Conservation (phyloP, 2,113 vertebrate species). For the Scolopax mira region DNA sequence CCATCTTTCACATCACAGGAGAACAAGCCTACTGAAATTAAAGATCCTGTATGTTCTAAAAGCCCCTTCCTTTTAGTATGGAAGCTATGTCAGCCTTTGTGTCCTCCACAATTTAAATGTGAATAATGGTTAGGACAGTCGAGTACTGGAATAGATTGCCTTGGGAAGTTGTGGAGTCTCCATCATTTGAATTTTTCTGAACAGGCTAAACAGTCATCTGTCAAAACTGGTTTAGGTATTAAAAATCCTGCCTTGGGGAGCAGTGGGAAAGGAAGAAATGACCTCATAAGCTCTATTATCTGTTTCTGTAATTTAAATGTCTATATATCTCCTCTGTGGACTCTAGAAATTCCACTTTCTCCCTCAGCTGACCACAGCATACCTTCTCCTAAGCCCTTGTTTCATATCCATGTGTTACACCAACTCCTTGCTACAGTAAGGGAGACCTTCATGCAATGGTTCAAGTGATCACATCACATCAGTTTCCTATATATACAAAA, state of each 20-base stretch:
- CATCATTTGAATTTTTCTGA: conserved; percentile 1
- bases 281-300: background rate
- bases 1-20: background rate
- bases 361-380: background rate
- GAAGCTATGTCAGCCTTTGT: background rate
- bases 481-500: background rate
- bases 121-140: background rate
- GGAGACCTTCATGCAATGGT: background rate
- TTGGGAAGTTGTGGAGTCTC: background rate
- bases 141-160: background rate
- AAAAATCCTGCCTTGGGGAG: background rate
- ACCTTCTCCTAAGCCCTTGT: background rate
- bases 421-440: background rate
- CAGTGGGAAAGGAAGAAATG: background rate
- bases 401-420: background rate
- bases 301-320: background rate
- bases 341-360: background rate
- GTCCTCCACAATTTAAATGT: background rate
- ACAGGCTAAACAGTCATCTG: background rate
- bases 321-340: background rate
- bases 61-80: background rate
- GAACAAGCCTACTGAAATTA: background rate
- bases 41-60: background rate
- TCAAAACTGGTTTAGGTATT: background rate
- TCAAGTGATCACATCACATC: background rate